Base-by-base conservation (phyloP, 2,888 invertebrate species). In the Eremobia ochroleuca region DNA sequence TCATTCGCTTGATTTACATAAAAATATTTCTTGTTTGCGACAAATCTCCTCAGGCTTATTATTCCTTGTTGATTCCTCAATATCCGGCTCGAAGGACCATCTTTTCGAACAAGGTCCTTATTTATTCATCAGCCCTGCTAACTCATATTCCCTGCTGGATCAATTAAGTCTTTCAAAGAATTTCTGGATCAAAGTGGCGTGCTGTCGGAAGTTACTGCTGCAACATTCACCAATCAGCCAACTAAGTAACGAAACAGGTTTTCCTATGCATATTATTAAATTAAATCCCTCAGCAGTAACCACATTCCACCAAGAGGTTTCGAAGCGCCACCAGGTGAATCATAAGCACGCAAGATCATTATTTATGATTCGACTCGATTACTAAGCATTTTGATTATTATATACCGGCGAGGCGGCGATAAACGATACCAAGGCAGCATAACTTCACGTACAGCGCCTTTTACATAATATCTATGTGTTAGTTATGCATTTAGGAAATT, bases 281-380 rank as follows among this genome's bases (percentile, higher is more conserved):
- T 76, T 59, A 58, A 69, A 61, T 31, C 67, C 55, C 43, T 55
- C 55, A 61, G 61, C 69, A 64, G 73, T 72, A 76, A 78, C 81
- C 62, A 80, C 88, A 88, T 88, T 85, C 84, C 85, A 73, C 46
- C 28, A 15, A 79, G 73, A 74, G 55, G 76, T 58, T 77, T 74
- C 43, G 71, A 77, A 80, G 88, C 79, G 81, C 81, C 82, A 83
- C 70, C 78, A 77, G 73, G 73, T 85, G 82, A 88, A 73, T 87
- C 85, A 82, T 85, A 76, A 77, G 73, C 80, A 76, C 58, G 76
- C 77, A 79, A 76, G 71, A 81, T 66, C 74, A 71, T 87, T 79
- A 88, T 88, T 74, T 88, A 79, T 77, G 70, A 81, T 79, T 78
- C 64, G 77, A 77, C 72, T 72, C 69, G 68, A 76, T 81, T 79